Conservation (phyloP, 2,888 invertebrate species). For the Leptinotarsa tumamoca region DNA sequence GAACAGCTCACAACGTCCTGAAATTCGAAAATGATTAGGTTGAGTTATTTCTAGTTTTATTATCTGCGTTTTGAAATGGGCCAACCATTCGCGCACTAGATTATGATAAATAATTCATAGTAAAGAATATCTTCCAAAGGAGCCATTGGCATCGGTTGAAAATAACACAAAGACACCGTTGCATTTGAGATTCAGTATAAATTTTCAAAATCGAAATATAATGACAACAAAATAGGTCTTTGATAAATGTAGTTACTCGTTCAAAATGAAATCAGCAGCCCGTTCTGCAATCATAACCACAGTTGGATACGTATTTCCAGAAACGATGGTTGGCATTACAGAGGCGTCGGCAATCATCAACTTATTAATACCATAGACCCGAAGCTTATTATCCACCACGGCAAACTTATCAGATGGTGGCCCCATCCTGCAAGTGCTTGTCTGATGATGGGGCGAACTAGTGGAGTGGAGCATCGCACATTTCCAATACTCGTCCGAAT, state of each 20-base stretch:
- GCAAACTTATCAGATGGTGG: conserved; percentile 74
- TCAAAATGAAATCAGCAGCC: conserved; percentile 43
- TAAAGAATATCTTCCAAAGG: too few relatives aligned
- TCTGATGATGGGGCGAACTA: conserved; percentile 82
- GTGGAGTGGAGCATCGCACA: conserved; percentile 76
- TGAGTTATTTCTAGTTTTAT: too few relatives aligned
- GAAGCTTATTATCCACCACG: conserved; percentile 62
- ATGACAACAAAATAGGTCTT: too few relatives aligned
- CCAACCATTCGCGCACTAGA: too few relatives aligned
- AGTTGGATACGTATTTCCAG: conserved; percentile 46
- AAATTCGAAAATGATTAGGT: too few relatives aligned
- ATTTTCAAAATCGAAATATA: too few relatives aligned
- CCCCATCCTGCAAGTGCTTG: conserved; percentile 84
- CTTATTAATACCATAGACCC: conserved; percentile 45
- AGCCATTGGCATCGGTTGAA: too few relatives aligned
- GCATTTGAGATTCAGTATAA: too few relatives aligned
- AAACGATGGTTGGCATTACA: conserved; percentile 44
- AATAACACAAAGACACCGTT: too few relatives aligned
- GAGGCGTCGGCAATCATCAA: conserved; percentile 48
- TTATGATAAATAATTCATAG: too few relatives aligned
- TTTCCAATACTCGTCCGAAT: conserved; percentile 76
- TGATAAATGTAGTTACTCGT: not conserved
- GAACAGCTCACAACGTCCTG: too few relatives aligned
- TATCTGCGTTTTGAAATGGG: too few relatives aligned
- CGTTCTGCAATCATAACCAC: conserved; percentile 48